phyloP scores from a whole-genome alignment of 2,113 vertebrate species.

The Prietella phreatophila region DNA sequence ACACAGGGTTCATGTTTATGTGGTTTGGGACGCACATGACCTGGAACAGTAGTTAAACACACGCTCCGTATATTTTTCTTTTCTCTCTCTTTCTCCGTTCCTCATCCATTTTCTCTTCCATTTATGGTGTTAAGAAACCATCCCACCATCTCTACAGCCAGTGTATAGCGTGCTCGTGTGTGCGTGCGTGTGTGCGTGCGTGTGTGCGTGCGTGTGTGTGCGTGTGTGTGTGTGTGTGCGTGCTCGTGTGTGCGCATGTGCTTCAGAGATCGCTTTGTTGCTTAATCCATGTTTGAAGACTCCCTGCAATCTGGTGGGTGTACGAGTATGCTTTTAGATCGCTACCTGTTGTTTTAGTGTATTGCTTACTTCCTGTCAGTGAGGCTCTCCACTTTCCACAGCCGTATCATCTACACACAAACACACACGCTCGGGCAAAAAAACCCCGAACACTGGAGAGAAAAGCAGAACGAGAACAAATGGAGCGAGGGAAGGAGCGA shows the following conservation, averaged over 20 bases:
- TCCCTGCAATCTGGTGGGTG: neutral
- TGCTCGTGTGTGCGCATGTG: constrained; percentile 15
- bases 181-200: constrained; percentile 20
- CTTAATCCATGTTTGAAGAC: neutral
- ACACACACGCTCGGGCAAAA: neutral
- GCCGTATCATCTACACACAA: constrained; percentile 2
- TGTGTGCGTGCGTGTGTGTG: constrained; percentile 22
- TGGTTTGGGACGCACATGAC: constrained; percentile 42
- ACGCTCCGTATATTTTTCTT: constrained; percentile 46
- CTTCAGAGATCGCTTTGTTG: neutral
- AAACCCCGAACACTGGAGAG: neutral
- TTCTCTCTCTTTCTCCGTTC: constrained; percentile 20
- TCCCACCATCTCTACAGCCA: neutral
- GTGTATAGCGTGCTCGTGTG: constrained; percentile 24
- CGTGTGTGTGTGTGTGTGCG: constrained; percentile 19
- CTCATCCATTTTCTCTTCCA: constrained; percentile 39
- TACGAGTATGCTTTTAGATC: constrained; percentile 4
- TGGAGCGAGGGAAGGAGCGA: constrained; percentile 28
- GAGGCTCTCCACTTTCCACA: constrained; percentile 22
- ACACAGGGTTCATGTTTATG: constrained; percentile 37
- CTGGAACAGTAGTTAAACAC: constrained; percentile 47
- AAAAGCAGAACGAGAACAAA: constrained; percentile 30
- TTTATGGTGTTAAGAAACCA: constrained; percentile 43
- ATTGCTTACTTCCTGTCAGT: constrained; percentile 52
- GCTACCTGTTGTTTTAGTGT: constrained; percentile 33